Percentiles rank a stretch among this genome's conserved stretches.
Evolutionary conservation across 2,797 vertebrate species (phyloP).

Genomic region (Myripristis murdjan): DNA sequence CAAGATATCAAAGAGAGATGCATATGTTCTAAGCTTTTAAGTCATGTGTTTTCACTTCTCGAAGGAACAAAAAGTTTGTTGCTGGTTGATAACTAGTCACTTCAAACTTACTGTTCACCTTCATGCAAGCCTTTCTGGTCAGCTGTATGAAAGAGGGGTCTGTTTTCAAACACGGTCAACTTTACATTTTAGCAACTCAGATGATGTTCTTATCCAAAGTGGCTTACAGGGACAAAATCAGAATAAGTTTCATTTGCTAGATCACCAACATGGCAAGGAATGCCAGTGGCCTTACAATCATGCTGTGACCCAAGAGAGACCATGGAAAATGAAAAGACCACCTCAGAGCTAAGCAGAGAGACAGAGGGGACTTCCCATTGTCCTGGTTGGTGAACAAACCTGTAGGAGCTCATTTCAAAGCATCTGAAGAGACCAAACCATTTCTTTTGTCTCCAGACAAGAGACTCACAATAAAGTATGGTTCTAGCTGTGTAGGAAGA

Average conservation of each 20-base stretch:
- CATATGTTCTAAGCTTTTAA: too few relatives aligned
- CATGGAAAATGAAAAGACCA: too few relatives aligned
- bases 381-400: background rate
- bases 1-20: too few relatives aligned
- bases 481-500: constrained; percentile 35
- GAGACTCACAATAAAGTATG: constrained; percentile 30
- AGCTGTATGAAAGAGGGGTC: too few relatives aligned
- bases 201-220: too few relatives aligned
- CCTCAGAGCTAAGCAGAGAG: too few relatives aligned
- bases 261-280: background rate
- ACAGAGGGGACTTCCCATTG: too few relatives aligned
- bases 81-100: background rate
- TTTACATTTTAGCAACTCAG: too few relatives aligned
- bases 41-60: background rate
- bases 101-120: background rate
- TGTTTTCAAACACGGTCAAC: too few relatives aligned
- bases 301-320: too few relatives aligned
- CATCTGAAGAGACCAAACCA: background rate
- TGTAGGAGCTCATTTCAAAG: background rate
- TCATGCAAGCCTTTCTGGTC: background rate
- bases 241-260: background rate
- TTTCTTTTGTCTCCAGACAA: background rate
- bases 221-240: too few relatives aligned
- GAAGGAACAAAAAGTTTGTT: background rate
- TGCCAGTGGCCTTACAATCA: too few relatives aligned